phyloP scores from a whole-genome alignment of 2,888 invertebrate genomes.

The Xanthia icteritia region DNA sequence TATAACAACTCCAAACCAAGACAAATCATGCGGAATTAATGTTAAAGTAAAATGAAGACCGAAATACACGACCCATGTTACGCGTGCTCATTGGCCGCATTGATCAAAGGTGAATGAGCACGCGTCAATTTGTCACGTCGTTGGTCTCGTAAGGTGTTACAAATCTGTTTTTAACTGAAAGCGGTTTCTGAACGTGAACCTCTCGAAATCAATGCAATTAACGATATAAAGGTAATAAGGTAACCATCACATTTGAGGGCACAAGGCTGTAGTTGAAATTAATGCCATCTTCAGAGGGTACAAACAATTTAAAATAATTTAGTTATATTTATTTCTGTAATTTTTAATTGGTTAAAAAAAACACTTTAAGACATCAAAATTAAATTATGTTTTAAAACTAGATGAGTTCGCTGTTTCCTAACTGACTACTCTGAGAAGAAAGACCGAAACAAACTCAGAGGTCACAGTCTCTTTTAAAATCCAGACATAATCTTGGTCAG shows the following conservation, averaged over 20 bases:
- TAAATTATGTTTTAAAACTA: no score
- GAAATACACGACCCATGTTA: conserved; percentile 18
- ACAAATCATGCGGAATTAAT: conserved; percentile 3
- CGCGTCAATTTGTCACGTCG: conserved; percentile 28
- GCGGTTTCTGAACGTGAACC: neutral
- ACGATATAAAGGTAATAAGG: neutral
- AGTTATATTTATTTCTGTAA: no score
- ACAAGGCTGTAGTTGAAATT: neutral
- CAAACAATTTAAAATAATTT: neutral
- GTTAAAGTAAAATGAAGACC: conserved; percentile 10
- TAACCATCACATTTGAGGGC: neutral
- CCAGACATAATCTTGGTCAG: no score
- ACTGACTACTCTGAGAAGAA: no score
- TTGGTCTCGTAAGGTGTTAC: conserved; percentile 9
- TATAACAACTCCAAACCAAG: neutral
- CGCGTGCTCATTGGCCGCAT: conserved; percentile 29
- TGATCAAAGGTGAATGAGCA: conserved; percentile 19
- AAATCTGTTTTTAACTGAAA: conserved; percentile 34
- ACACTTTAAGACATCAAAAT: no score
- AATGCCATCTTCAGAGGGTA: neutral
- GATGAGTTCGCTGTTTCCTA: no score
- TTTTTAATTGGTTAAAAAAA: no score
- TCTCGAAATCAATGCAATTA: conserved; percentile 36
- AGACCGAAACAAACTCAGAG: no score
- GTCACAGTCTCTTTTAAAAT: no score